Base-by-base conservation (phyloP, 23 tunicate genomes). In the Oikopleura vanhoeffeni region DNA sequence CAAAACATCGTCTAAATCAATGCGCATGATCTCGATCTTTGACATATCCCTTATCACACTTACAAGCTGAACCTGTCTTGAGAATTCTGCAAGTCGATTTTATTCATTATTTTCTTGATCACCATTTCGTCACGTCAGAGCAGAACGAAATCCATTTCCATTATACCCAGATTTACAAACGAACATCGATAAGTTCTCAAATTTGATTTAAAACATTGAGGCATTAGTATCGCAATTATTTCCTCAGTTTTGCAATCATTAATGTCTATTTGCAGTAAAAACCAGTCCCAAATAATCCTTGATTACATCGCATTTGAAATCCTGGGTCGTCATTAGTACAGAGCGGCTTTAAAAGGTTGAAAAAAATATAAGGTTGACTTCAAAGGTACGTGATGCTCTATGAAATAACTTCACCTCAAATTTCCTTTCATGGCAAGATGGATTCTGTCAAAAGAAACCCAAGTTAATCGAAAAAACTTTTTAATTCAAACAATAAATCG, bases 181-280 rank as follows among this genome's bases (percentile, higher is more conserved):
- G 35, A 30, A 32, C 79, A 71, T 3, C 3, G 3, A 32, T 38
- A 87, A 35, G 76, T 41, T 0, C 87, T 84, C n/a, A n/a, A 35
- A 38, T 39, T 39, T 39, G 41, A 39, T 87, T 87, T 33, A n/a
- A 36, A 38, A 57, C 89, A 71, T 30, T 13, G 36, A 38, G n/a
- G 34, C 35, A 71, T 71, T 28, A 32, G 2, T 38, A 13, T 18
- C 34, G 38, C 79, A 71, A 28, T 18, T 38, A 71, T 71, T 30
- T 2, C 36, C 27, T 13, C 64, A 28, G 27, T 24, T 2, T 28
- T 2, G 79, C 79, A 71, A 2, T 18, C 79, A 2, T 71, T 32
- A 3, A 30, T 2, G 38, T 18, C 34, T 32, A n/a, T n/a, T 71
- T 18, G 38, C 79, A 71, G 34, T 71, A 33, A 38, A 71, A 71